Evolutionary conservation across 2,888 invertebrate species (phyloP).

Genomic region (Drosophila tripunctata): DNA sequence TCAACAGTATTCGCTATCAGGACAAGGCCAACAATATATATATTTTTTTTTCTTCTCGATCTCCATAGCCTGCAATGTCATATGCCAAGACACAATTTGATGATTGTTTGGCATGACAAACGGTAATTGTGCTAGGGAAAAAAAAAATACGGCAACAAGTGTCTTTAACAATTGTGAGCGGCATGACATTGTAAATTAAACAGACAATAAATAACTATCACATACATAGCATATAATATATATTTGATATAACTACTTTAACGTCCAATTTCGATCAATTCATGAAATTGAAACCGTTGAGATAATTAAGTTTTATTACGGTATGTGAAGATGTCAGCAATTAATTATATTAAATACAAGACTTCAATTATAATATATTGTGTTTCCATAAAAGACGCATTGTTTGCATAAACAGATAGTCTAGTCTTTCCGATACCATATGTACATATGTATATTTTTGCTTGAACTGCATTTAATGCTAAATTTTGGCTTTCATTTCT

Average conservation of each 20-base stretch:
- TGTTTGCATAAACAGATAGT: not conserved
- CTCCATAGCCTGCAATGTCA: conserved; percentile 37
- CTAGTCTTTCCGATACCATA: not conserved
- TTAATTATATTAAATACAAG: not conserved
- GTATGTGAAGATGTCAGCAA: not conserved
- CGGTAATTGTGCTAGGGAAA: conserved; percentile 56
- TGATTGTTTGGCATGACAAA: conserved; percentile 60
- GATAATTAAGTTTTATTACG: not conserved
- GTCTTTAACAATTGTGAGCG: conserved; percentile 39
- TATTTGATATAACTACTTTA: not conserved
- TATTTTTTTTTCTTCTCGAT: conserved; percentile 4
- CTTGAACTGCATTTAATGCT: conserved; percentile 32
- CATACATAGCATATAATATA: not conserved
- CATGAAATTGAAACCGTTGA: not conserved
- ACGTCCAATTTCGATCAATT: not conserved
- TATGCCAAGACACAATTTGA: conserved; percentile 44
- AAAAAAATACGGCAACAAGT: conserved; percentile 25
- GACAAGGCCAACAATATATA: conserved; percentile 39
- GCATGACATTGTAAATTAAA: conserved; percentile 52
- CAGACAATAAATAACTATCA: conserved; percentile 10
- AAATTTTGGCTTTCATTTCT: conserved; percentile 10
- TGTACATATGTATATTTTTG: conserved; percentile 10
- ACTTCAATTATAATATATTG: not conserved
- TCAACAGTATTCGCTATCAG: conserved; percentile 44
- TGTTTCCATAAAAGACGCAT: too few species aligned